phyloP scores from a whole-genome alignment of 2,888 invertebrate genomes.

The Nebria brevicollis region DNA sequence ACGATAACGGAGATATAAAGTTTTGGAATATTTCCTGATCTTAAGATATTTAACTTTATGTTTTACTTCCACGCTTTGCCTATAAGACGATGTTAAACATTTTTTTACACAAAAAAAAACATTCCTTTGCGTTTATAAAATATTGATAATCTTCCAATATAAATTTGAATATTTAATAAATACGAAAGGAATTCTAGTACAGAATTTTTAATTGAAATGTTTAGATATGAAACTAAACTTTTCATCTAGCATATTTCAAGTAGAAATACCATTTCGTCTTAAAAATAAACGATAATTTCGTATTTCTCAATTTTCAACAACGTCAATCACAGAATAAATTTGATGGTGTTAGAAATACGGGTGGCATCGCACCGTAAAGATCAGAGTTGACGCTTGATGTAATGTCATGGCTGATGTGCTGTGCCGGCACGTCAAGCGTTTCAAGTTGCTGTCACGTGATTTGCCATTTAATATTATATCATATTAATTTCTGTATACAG shows the following conservation, averaged over 20 bases:
- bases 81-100: too few relatives aligned
- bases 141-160: too few relatives aligned
- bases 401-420: background rate
- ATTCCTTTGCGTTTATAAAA: too few relatives aligned
- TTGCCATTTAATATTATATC: conserved; percentile 6
- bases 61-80: too few relatives aligned
- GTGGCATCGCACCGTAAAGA: background rate
- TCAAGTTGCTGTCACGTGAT: conserved; percentile 11
- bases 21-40: background rate
- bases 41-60: background rate
- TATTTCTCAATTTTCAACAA: background rate
- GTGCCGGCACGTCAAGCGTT: background rate
- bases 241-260: background rate
- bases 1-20: background rate
- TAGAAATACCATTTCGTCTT: background rate
- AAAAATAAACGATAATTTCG: background rate
- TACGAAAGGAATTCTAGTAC: too few relatives aligned
- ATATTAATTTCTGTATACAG: conserved; percentile 12
- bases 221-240: background rate
- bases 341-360: background rate
- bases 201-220: too few relatives aligned
- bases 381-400: background rate
- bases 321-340: conserved; percentile 1
- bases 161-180: too few relatives aligned
- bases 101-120: too few relatives aligned